A percentile compares a stretch with the other conserved stretches of the same genome.
These are phyloP conservation scores for Zaprionus kolodkinae DNA, from an alignment of 1,140 invertebrate genomes.

Conservation along the genomic window DNA sequence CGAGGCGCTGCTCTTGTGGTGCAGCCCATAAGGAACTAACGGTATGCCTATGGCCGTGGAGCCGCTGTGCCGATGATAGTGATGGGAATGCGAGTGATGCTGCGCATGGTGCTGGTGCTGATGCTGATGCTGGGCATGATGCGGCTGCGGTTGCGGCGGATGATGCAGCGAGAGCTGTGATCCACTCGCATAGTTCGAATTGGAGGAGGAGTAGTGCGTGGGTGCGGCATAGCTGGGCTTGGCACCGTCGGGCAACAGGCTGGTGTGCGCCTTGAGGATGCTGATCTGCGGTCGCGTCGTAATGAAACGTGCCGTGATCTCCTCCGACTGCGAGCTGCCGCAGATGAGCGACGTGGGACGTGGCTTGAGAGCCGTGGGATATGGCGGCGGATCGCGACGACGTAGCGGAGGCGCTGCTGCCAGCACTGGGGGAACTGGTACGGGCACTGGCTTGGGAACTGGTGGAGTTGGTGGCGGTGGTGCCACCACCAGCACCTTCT, in stretches of 20 bases:
- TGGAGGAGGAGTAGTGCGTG: constrained; percentile 73
- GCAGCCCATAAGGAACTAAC: constrained; percentile 78
- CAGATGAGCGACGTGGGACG: constrained; percentile 80
- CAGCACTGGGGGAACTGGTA: constrained; percentile 38
- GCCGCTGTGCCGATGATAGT: constrained; percentile 60
- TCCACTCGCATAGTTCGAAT: constrained; percentile 49
- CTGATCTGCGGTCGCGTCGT: constrained; percentile 88
- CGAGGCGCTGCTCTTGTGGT: constrained; percentile 80
- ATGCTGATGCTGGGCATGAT: constrained; percentile 5
- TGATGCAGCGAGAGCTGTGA: constrained; percentile 59
- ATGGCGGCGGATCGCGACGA: constrained; percentile 86
- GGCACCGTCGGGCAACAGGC: constrained; percentile 84
- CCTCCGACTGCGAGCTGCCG: constrained; percentile 84
- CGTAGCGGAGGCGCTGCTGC: constrained; percentile 37
- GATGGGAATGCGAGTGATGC: constrained; percentile 20
- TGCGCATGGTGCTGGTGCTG: constrained; percentile 17
- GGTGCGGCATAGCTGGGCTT: constrained; percentile 86
- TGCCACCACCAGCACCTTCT: not conserved
- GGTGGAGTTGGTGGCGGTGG: constrained; percentile 47
- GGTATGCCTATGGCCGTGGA: constrained; percentile 80
- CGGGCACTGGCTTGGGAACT: constrained; percentile 42
- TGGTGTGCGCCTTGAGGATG: constrained; percentile 88
- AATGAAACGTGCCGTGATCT: constrained; percentile 88
- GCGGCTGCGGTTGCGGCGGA: constrained; percentile 54
- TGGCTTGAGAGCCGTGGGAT: constrained; percentile 85